phyloP scores from a whole-genome alignment of 2,797 vertebrate species.

The Hybognathus amarus region DNA sequence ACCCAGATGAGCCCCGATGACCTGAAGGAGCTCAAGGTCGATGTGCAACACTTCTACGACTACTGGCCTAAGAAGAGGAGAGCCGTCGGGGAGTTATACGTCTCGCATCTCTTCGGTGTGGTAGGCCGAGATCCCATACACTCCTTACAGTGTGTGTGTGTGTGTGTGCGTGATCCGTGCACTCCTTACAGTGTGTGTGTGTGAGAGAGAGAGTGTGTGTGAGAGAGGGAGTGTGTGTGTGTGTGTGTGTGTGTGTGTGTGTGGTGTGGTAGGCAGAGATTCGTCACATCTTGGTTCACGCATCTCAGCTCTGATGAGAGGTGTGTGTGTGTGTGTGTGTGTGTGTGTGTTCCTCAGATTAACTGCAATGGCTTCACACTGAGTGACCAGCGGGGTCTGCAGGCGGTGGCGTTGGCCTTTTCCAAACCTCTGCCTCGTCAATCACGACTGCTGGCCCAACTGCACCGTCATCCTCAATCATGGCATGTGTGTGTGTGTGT shows the following conservation, averaged over 20 bases:
- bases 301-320: too few relatives aligned
- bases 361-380: conserved; percentile 91
- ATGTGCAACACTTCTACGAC: conserved; percentile 81
- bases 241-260: too few relatives aligned
- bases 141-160: conserved; percentile 71
- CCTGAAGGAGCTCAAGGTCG: conserved; percentile 76
- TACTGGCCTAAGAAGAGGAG: conserved; percentile 85
- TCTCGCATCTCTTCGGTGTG: conserved; percentile 90
- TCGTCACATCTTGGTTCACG: too few relatives aligned
- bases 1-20: conserved; percentile 80
- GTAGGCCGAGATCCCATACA: conserved; percentile 68
- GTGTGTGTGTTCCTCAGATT: conserved; percentile 76
- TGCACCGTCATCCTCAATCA: conserved; percentile 95
- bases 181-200: not conserved
- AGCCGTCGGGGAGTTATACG: conserved; percentile 80
- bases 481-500: conserved; percentile 82
- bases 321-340: not conserved
- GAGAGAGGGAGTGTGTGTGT: not conserved
- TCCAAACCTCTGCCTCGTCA: conserved; percentile 92
- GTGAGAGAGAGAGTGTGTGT: not conserved
- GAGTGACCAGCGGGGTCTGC: conserved; percentile 92
- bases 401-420: conserved; percentile 93
- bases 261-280: too few relatives aligned
- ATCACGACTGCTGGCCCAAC: conserved; percentile 97
- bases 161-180: too few relatives aligned